Conservation (phyloP, 2,113 vertebrate species). For the Cryptomyrus ogoouensis region DNA sequence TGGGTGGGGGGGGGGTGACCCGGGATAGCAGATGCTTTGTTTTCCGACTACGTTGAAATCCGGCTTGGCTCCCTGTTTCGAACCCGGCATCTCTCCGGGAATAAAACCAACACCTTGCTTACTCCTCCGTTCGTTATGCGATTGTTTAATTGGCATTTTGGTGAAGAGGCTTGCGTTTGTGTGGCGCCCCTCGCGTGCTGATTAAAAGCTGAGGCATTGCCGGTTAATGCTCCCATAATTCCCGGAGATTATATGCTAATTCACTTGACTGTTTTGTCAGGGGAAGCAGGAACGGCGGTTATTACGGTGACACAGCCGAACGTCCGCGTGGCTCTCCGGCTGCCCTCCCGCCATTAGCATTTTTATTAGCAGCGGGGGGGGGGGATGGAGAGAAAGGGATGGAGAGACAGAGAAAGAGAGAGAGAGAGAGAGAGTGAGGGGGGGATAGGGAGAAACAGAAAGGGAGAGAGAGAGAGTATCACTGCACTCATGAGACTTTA, state of each 20-base stretch:
- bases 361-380: constrained; percentile 59
- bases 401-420: constrained; percentile 38
- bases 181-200: constrained; percentile 21
- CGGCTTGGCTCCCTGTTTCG: background rate
- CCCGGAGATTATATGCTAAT: constrained; percentile 61
- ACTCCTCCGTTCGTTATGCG: constrained; percentile 13
- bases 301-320: constrained; percentile 55
- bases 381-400: background rate
- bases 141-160: constrained; percentile 12
- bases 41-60: background rate
- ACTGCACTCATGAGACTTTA: constrained; percentile 53
- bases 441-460: background rate
- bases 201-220: constrained; percentile 32
- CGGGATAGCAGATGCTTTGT: background rate
- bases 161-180: background rate
- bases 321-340: constrained; percentile 48
- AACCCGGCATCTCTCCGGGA: background rate
- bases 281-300: constrained; percentile 58
- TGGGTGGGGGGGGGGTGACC: background rate
- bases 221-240: constrained; percentile 60
- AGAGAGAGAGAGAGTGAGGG: constrained; percentile 23
- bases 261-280: constrained; percentile 54
- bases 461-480: constrained; percentile 38
- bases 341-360: constrained; percentile 65
- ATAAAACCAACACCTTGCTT: background rate